These are phyloP conservation scores for Cyclopterus lumpus DNA, from an alignment of 2,797 vertebrate genomes.

Conservation along the genomic window DNA sequence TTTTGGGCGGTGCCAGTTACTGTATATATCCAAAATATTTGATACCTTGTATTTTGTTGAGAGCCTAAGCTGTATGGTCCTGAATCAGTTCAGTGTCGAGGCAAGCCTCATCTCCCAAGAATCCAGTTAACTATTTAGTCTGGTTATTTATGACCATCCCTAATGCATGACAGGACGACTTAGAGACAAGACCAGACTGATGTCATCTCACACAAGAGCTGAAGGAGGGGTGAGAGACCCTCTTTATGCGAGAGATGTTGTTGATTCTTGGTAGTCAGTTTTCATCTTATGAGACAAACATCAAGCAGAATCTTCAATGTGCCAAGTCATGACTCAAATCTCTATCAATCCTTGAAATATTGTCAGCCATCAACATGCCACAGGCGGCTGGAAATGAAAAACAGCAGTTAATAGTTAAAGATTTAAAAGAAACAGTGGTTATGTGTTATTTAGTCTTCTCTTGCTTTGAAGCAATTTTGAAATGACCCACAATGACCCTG, in stretches of 20 bases:
- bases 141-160: slow-evolving; percentile 68
- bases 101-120: slow-evolving; percentile 42
- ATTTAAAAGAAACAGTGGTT: neutral
- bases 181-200: slow-evolving; percentile 60
- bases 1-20: slow-evolving; percentile 17
- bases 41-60: slow-evolving; percentile 45
- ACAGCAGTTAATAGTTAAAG: neutral
- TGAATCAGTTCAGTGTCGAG: slow-evolving; percentile 38
- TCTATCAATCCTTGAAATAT: slow-evolving; percentile 45
- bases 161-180: slow-evolving; percentile 66
- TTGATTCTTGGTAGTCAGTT: slow-evolving; percentile 54
- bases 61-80: slow-evolving; percentile 43
- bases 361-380: slow-evolving; percentile 21
- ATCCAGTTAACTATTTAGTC: slow-evolving; percentile 61
- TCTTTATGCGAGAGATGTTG: slow-evolving; percentile 35
- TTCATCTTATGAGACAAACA: slow-evolving; percentile 52
- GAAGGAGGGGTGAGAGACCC: slow-evolving; percentile 16
- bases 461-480: neutral
- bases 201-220: slow-evolving; percentile 61
- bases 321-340: slow-evolving; percentile 59
- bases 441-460: neutral
- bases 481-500: neutral
- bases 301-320: slow-evolving; percentile 18
- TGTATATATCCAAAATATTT: slow-evolving; percentile 35
- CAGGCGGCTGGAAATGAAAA: slow-evolving; percentile 29